phyloP scores from a whole-genome alignment of 2,888 invertebrate species.

The Pseudanteris insignis region DNA sequence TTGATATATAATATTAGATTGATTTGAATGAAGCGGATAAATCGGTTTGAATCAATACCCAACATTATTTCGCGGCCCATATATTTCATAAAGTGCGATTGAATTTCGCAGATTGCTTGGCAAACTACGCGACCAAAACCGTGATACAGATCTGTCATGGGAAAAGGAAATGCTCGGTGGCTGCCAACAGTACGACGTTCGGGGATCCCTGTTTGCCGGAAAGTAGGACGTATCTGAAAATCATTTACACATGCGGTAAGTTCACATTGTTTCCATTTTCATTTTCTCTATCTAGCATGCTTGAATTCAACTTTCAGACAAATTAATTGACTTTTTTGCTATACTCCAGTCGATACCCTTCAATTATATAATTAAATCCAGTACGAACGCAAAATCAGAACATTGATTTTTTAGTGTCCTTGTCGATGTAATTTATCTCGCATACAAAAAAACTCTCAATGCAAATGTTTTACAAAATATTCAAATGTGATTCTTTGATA shows the following conservation, averaged over 20 bases:
- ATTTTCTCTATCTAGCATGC: no score
- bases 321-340: conserved; percentile 13
- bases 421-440: no score
- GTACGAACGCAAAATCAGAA: background rate
- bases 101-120: conserved; percentile 79
- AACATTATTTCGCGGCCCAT: conserved; percentile 21
- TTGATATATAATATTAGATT: conserved; percentile 24
- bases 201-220: conserved; percentile 83
- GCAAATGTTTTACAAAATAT: no score
- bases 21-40: conserved; percentile 27
- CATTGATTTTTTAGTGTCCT: background rate
- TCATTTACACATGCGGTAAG: conserved; percentile 89
- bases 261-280: conserved; percentile 48
- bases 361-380: conserved; percentile 22
- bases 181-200: conserved; percentile 84
- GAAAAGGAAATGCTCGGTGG: conserved; percentile 79
- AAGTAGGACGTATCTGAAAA: conserved; percentile 84
- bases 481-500: no score
- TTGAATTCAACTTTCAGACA: conserved; percentile 8
- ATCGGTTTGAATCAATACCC: conserved; percentile 11
- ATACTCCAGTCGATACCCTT: no score
- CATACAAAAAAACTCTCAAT: no score
- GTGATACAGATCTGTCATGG: conserved; percentile 89
- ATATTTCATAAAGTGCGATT: conserved; percentile 43
- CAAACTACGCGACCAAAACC: conserved; percentile 89